These are phyloP conservation scores for Colostygia pectinataria DNA, from an alignment of 2,888 invertebrate genomes.

Conservation along the genomic window DNA sequence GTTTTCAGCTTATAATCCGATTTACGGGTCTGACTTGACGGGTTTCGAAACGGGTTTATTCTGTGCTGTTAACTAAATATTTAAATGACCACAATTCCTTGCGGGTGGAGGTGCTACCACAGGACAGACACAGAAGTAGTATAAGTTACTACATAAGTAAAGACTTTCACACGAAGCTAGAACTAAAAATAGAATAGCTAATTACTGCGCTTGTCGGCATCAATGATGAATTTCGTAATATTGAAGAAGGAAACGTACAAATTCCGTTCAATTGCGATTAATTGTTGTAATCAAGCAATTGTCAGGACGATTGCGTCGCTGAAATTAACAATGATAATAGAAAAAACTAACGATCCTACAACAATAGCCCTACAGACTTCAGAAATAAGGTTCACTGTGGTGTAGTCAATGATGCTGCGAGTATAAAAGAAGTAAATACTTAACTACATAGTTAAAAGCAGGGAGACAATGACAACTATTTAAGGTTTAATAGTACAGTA, in stretches of 20 bases:
- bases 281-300: constrained; percentile 80
- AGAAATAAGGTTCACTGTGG: constrained; percentile 43
- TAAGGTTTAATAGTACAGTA: constrained; percentile 58
- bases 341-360: constrained; percentile 32
- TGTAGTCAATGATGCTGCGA: constrained; percentile 27
- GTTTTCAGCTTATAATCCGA: constrained; percentile 21
- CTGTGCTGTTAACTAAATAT: constrained; percentile 12
- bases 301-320: constrained; percentile 70
- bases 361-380: constrained; percentile 38
- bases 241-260: constrained; percentile 65
- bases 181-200: constrained; percentile 11
- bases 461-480: constrained; percentile 59
- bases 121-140: neutral
- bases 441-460: constrained; percentile 51
- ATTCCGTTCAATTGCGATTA: constrained; percentile 79
- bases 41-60: constrained; percentile 24
- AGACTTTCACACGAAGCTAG: constrained; percentile 11
- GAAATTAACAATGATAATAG: constrained; percentile 70
- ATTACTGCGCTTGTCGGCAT: constrained; percentile 16
- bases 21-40: constrained; percentile 19
- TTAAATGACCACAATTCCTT: constrained; percentile 2
- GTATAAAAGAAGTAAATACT: constrained; percentile 56
- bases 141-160: neutral
- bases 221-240: constrained; percentile 40
- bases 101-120: neutral